Base-by-base conservation (phyloP, 1,140 invertebrate species). In the Bradynema listronoti region DNA sequence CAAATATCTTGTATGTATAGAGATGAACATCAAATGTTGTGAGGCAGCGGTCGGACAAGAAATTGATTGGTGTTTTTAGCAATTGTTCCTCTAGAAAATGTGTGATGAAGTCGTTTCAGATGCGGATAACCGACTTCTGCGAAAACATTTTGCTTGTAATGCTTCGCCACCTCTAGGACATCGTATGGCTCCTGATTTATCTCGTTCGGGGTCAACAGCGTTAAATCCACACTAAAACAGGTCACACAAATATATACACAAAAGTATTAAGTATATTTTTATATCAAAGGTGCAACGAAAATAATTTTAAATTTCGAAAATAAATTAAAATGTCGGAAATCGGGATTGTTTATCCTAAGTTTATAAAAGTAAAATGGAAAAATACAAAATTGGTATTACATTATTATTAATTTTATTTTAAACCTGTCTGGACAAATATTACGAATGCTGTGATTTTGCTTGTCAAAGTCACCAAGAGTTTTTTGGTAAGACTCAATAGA, bases 41-140 rank as follows among this genome's bases (percentile, higher is more conserved):
- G 22, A 1, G 56, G 56, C 6, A 24, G 34, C 14, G 73, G 73
- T 43, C 76, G 75, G 19, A 78, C 67, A 14, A 72, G 49, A 25
- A 62, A 62, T 24, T 75, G 63, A 51, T 60, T 56, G 7, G 72
- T 63, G 19, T 64, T 36, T 33, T 61, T 63, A 1, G 52, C 58
- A 5, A 78, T 30, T 14, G 73, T 62, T 33, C 73, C 73, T 22
- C 73, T 58, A 14, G 73, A 76, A 65, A 76, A 76, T 45, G 63
- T 63, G 63, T 75, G 73, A 22, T 68, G 50, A 1, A 58, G 39
- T 30, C 65, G 51, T n/a, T 59, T 58, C 0, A 71, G 54, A 1
- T 63, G 58, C 2, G 73, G 68, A 24, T 66, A 41, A 24, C 73
- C 73, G 0, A 77, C 56, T 42, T 61, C 63, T 11, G 70, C 39